phyloP scores from a whole-genome alignment of 1,140 invertebrate genomes.

The Drosophila santomea region DNA sequence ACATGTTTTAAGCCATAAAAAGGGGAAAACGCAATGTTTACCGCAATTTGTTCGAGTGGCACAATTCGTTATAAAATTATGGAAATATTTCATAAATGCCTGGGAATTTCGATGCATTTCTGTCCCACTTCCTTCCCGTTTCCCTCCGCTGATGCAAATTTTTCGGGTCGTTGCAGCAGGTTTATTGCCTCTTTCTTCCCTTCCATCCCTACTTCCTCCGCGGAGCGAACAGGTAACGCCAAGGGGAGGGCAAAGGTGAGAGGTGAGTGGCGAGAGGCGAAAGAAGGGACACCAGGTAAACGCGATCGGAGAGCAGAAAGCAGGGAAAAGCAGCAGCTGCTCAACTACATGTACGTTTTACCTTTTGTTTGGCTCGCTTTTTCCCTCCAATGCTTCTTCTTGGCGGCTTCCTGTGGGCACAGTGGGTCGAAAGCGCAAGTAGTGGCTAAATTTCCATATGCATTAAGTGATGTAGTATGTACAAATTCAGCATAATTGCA shows the following conservation, averaged over 20 bases:
- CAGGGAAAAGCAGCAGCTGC: slow-evolving; percentile 32
- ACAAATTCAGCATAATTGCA: too few relatives aligned
- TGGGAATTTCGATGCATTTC: slow-evolving; percentile 24
- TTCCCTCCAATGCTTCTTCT: slow-evolving; percentile 27
- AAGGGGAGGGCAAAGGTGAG: background rate
- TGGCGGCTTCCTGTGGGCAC: slow-evolving; percentile 20
- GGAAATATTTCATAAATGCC: slow-evolving; percentile 15
- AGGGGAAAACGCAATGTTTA: background rate
- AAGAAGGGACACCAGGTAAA: slow-evolving; percentile 29
- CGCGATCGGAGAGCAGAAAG: slow-evolving; percentile 30
- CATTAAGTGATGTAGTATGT: too few relatives aligned
- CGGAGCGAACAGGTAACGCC: slow-evolving; percentile 15
- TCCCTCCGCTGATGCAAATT: slow-evolving; percentile 28
- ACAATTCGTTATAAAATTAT: background rate
- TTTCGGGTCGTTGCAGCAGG: slow-evolving; percentile 43
- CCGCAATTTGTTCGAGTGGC: background rate
- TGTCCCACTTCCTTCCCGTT: slow-evolving; percentile 10
- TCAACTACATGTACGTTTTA: background rate
- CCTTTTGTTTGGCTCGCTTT: slow-evolving; percentile 49
- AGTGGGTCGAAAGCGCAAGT: background rate
- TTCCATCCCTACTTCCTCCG: slow-evolving; percentile 1
- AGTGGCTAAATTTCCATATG: background rate
- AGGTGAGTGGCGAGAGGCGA: slow-evolving; percentile 6
- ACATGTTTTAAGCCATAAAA: background rate
- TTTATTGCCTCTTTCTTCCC: slow-evolving; percentile 31